Percentiles rank a stretch among this genome's conserved stretches.
Conservation (phyloP, 2,113 vertebrate species). For the Dissostichus mawsoni region DNA sequence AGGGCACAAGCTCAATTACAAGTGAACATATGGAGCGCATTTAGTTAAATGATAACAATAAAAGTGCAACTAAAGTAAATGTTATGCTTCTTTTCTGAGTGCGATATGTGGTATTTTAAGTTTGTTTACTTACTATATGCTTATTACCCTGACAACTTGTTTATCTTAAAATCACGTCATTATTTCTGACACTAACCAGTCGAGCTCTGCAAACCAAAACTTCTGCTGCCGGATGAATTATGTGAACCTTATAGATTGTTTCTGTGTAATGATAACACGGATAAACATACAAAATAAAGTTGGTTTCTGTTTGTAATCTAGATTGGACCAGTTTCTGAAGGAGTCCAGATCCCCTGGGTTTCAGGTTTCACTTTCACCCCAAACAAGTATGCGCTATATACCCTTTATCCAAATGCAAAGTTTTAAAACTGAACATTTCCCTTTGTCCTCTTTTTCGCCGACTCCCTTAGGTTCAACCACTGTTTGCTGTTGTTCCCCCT, state of each 20-base stretch:
- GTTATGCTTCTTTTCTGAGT: conserved; percentile 10
- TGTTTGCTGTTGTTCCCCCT: conserved; percentile 20
- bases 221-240: neutral
- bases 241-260: neutral
- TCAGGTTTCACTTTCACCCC: neutral
- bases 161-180: neutral
- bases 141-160: neutral
- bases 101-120: neutral
- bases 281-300: conserved; percentile 11
- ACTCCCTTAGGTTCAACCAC: neutral
- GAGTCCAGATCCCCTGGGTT: neutral
- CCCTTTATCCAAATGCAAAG: neutral
- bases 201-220: neutral
- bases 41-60: neutral
- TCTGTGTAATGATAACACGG: neutral
- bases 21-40: conserved; percentile 6
- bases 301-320: neutral
- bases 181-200: conserved; percentile 3
- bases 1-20: neutral
- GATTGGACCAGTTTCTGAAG: neutral
- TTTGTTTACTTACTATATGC: neutral
- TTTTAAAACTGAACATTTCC: conserved; percentile 18
- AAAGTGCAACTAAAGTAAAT: neutral
- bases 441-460: neutral
- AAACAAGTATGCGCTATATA: too few species aligned